phyloP scores from a whole-genome alignment of 2,113 vertebrate species.

The Macroglossus sobrinus region DNA sequence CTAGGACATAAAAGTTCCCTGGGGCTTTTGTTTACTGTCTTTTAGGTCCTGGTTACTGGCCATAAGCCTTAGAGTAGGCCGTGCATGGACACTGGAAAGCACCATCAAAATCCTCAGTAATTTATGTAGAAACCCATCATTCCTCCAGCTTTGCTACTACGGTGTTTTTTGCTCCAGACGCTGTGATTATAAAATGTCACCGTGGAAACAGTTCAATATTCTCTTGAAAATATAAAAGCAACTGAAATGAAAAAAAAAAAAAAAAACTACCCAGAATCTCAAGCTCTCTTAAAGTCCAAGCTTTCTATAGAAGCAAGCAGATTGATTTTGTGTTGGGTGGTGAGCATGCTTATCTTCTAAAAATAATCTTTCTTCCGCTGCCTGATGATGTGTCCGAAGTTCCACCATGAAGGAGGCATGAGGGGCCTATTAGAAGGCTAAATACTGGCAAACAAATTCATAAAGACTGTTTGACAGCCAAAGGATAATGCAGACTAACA shows the following conservation, averaged over 20 bases:
- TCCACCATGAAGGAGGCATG: background rate
- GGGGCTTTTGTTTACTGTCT: background rate
- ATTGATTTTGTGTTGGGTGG: background rate
- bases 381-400: background rate
- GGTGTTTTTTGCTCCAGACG: conserved; percentile 44
- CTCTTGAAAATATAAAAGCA: conserved; percentile 68
- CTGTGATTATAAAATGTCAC: conserved; percentile 84
- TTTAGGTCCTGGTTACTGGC: background rate
- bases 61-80: background rate
- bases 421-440: background rate
- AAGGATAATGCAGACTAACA: background rate
- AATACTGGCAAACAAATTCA: background rate
- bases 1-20: background rate
- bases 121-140: conserved; percentile 52
- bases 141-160: conserved; percentile 71
- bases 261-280: background rate
- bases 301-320: conserved; percentile 15
- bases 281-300: conserved; percentile 22
- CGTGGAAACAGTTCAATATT: conserved; percentile 83
- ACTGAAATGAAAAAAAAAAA: conserved; percentile 48
- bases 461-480: background rate
- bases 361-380: background rate
- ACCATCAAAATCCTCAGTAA: background rate
- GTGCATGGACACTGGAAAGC: conserved; percentile 32
- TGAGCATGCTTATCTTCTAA: background rate